phyloP scores from a whole-genome alignment of 2,113 vertebrate species.

The Antechinus stuartii region DNA sequence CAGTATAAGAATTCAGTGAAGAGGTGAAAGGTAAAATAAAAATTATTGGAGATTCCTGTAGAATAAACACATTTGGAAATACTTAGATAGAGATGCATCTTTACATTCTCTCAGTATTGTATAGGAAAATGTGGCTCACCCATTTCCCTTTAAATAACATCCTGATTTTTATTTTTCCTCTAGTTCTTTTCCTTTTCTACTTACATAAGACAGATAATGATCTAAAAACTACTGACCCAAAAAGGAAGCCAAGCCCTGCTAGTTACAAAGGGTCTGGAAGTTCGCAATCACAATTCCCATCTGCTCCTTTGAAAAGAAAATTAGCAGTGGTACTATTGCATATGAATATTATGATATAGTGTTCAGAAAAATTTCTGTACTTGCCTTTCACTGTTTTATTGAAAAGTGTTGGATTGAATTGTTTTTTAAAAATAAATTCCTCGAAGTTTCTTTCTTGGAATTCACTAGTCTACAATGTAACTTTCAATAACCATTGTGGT shows the following conservation, averaged over 20 bases:
- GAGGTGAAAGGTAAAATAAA: not conserved
- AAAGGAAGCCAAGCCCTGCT: slow-evolving; percentile 84
- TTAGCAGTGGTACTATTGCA: slow-evolving; percentile 48
- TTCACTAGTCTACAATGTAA: not conserved
- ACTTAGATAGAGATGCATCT: slow-evolving; percentile 45
- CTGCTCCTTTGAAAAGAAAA: slow-evolving; percentile 68
- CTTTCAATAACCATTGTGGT: slow-evolving; percentile 39
- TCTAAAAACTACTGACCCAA: slow-evolving; percentile 80
- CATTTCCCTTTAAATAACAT: slow-evolving; percentile 83
- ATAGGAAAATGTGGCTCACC: slow-evolving; percentile 76
- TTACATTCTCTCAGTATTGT: slow-evolving; percentile 73
- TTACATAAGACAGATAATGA: slow-evolving; percentile 83
- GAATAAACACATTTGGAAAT: slow-evolving; percentile 44
- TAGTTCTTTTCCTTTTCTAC: slow-evolving; percentile 83
- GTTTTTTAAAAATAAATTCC: slow-evolving; percentile 53
- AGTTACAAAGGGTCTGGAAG: slow-evolving; percentile 79
- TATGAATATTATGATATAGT: slow-evolving; percentile 48
- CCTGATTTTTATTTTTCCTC: slow-evolving; percentile 82
- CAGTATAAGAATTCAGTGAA: not conserved
- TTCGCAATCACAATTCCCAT: slow-evolving; percentile 73
- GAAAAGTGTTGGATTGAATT: slow-evolving; percentile 29
- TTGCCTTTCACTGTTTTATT: slow-evolving; percentile 56
- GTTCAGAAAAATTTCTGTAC: slow-evolving; percentile 48
- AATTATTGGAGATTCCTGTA: slow-evolving; percentile 9
- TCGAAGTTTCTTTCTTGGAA: slow-evolving; percentile 44